These are phyloP conservation scores for Acrocephalus kingi DNA, from an alignment of 2,113 vertebrate genomes.

Conservation along the genomic window DNA sequence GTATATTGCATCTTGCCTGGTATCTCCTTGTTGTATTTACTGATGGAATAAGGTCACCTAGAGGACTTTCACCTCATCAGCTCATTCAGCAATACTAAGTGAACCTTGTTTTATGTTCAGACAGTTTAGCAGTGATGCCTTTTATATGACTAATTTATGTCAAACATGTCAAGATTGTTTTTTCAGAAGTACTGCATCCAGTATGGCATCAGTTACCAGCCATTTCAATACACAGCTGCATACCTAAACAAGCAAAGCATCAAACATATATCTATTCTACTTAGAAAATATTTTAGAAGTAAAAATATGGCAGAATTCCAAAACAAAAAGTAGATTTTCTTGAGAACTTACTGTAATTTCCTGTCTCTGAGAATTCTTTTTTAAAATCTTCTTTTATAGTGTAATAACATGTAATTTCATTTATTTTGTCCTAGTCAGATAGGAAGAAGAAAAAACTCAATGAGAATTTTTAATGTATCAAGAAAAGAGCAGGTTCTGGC, in stretches of 20 bases:
- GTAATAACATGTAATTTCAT: background rate
- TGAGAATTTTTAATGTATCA: background rate
- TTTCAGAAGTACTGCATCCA: constrained; percentile 44
- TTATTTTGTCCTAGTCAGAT: background rate
- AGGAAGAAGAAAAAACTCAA: background rate
- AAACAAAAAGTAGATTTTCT: background rate
- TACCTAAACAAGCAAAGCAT: constrained; percentile 10
- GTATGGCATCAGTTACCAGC: background rate
- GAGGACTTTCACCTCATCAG: constrained; percentile 43
- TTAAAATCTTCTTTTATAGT: background rate
- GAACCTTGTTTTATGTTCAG: constrained; percentile 72
- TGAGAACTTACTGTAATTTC: background rate
- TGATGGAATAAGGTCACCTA: constrained; percentile 25
- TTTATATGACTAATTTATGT: constrained; percentile 73
- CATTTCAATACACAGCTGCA: constrained; percentile 10
- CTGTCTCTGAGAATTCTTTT: background rate
- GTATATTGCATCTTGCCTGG: background rate
- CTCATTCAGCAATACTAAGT: constrained; percentile 70
- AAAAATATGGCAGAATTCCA: background rate
- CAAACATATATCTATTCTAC: background rate
- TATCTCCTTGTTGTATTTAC: background rate
- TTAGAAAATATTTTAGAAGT: background rate
- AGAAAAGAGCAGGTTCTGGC: fast-evolving
- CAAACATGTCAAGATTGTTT: constrained; percentile 67
- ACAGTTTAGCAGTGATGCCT: constrained; percentile 71